Evolutionary conservation across 1,140 invertebrate species (phyloP).

Genomic region (Atta colombica): DNA sequence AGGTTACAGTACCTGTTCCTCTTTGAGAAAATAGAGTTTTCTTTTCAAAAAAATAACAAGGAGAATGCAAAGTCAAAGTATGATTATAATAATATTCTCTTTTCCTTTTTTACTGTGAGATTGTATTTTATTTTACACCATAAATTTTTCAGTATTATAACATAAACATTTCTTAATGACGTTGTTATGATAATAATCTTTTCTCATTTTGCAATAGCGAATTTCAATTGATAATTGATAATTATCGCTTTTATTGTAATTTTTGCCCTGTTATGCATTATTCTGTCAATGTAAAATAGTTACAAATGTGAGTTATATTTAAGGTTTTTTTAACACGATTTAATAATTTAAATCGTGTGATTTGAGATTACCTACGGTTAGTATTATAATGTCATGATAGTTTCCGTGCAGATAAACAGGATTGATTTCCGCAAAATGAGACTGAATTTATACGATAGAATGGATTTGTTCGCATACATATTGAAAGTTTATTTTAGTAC

Average conservation of each 20-base stretch:
- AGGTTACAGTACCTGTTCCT: neutral
- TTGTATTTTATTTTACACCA: neutral
- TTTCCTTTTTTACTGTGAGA: neutral
- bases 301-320: neutral
- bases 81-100: neutral
- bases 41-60: neutral
- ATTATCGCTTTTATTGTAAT: neutral
- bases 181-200: neutral
- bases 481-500: slow-evolving; percentile 26
- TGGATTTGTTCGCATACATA: slow-evolving; percentile 11
- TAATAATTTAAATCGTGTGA: neutral
- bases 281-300: neutral
- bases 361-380: neutral
- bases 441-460: slow-evolving; percentile 3
- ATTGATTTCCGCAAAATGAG: slow-evolving; percentile 15
- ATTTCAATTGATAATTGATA: neutral
- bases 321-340: too few relatives aligned
- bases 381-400: neutral
- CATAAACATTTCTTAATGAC: neutral
- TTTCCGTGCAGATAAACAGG: neutral
- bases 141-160: neutral
- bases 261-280: neutral
- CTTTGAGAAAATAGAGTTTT: slow-evolving; percentile 16
- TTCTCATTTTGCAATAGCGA: neutral
- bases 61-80: neutral